Evolutionary conservation across 2,888 invertebrate genomes (phyloP).

Genomic region (Lepidochrysops patricia): DNA sequence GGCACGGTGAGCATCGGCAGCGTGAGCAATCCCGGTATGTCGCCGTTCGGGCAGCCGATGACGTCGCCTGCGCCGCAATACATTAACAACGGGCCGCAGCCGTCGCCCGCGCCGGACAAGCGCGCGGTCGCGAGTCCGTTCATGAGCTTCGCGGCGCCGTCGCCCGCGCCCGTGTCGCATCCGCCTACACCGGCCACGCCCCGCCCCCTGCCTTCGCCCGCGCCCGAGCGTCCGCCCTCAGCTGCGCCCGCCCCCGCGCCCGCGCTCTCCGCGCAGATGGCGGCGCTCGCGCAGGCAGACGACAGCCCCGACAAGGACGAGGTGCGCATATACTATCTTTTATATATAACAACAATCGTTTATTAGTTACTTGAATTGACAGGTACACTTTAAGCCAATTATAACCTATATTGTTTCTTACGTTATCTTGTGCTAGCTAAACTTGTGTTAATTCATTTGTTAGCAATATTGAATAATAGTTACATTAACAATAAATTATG

Average conservation of each 20-base stretch:
- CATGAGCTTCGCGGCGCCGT: conserved; percentile 51
- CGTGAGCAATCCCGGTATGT: conserved; percentile 78
- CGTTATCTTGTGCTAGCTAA: no score
- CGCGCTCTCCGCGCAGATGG: conserved; percentile 80
- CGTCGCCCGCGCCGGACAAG: conserved; percentile 70
- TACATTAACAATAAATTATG: no score
- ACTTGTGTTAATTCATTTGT: no score
- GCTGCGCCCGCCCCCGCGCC: conserved; percentile 73
- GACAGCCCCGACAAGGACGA: conserved; percentile 59
- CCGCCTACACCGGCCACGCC: conserved; percentile 56
- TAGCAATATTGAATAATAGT: no score
- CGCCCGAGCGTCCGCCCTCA: conserved; percentile 24
- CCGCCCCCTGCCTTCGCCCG: conserved; percentile 43
- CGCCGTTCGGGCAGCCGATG: conserved; percentile 81
- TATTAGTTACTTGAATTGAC: no score
- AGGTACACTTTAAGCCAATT: no score
- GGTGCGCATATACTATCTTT: not conserved
- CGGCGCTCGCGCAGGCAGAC: conserved; percentile 79
- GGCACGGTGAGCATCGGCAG: conserved; percentile 60
- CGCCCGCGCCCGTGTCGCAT: conserved; percentile 33
- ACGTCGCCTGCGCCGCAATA: conserved; percentile 75
- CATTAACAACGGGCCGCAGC: conserved; percentile 75
- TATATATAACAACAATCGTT: no score
- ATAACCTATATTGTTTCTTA: no score
- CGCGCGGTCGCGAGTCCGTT: conserved; percentile 74